Evolutionary conservation across 2,113 vertebrate species (phyloP).

Genomic region (Pogona vitticeps): DNA sequence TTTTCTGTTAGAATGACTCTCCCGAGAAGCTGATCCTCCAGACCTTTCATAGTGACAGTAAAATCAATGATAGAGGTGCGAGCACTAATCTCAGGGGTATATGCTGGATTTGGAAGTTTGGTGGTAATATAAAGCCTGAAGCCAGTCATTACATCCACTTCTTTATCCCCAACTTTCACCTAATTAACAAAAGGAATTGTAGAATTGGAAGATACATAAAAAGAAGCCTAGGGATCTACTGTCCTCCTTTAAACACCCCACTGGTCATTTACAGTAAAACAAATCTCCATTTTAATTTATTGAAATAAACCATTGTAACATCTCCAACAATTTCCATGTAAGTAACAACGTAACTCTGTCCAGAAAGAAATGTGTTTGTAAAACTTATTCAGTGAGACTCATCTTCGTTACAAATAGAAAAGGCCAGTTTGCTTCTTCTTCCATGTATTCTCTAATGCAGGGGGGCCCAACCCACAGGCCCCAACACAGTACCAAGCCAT

Average conservation of each 20-base stretch:
- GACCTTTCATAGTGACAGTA: constrained; percentile 93
- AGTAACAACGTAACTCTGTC: background rate
- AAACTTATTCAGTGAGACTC: no score
- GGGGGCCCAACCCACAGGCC: no score
- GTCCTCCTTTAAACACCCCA: background rate
- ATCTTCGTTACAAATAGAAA: no score
- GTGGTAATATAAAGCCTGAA: constrained; percentile 95
- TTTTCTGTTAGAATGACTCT: constrained; percentile 95
- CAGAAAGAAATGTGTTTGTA: no score
- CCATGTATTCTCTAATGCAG: no score
- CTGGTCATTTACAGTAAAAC: background rate
- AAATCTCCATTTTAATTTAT: background rate
- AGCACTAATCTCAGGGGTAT: constrained; percentile 94
- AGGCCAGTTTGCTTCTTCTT: no score
- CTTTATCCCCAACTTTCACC: constrained; percentile 97
- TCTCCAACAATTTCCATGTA: background rate
- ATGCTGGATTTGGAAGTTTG: constrained; percentile 91
- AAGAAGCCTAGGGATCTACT: background rate
- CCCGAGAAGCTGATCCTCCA: constrained; percentile 95
- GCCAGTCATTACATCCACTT: constrained; percentile 90
- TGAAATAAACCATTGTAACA: background rate
- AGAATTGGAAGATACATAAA: background rate
- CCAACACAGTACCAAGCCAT: no score
- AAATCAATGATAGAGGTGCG: constrained; percentile 94
- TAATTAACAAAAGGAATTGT: constrained; percentile 61